Percentiles rank a stretch among this genome's conserved stretches.
phyloP scores from a whole-genome alignment of 2,888 invertebrate genomes.

The Bellardia pandia region DNA sequence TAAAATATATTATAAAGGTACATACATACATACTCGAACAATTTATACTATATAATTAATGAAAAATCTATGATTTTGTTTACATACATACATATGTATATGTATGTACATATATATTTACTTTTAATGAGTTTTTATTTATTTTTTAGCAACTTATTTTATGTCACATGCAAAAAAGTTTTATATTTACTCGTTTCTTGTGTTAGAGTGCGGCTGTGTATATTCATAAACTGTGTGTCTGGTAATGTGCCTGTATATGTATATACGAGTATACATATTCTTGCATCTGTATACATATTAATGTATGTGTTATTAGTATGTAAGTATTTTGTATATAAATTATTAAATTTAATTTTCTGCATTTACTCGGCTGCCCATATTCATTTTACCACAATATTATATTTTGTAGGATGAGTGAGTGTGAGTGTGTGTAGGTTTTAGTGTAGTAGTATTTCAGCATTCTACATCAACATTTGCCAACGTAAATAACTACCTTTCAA shows the following conservation, averaged over 20 bases:
- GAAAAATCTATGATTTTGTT: slow-evolving; percentile 37
- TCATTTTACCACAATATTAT: slow-evolving; percentile 63
- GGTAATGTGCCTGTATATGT: not conserved
- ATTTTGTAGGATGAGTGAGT: not conserved
- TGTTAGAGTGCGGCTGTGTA: not conserved
- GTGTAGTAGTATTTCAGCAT: slow-evolving; percentile 12
- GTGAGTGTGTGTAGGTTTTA: not conserved
- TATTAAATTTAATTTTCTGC: slow-evolving; percentile 83
- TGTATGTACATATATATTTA: not conserved
- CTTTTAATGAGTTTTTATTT: slow-evolving; percentile 2
- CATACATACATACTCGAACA: not conserved
- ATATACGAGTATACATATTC: slow-evolving; percentile 16
- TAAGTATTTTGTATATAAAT: slow-evolving; percentile 77
- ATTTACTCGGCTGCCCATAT: slow-evolving; percentile 78
- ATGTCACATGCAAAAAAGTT: slow-evolving; percentile 20
- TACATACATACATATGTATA: too few relatives aligned
- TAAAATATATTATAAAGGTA: not conserved
- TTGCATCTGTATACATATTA: slow-evolving; percentile 33
- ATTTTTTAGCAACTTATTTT: slow-evolving; percentile 37
- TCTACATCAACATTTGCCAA: slow-evolving; percentile 45
- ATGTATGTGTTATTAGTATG: slow-evolving; percentile 58
- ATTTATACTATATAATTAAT: slow-evolving; percentile 40
- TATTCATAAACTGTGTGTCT: slow-evolving; percentile 13
- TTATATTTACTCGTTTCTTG: not conserved
- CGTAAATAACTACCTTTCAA: slow-evolving; percentile 61